phyloP scores from a whole-genome alignment of 2,888 invertebrate species.

The Steinernema scapterisci region DNA sequence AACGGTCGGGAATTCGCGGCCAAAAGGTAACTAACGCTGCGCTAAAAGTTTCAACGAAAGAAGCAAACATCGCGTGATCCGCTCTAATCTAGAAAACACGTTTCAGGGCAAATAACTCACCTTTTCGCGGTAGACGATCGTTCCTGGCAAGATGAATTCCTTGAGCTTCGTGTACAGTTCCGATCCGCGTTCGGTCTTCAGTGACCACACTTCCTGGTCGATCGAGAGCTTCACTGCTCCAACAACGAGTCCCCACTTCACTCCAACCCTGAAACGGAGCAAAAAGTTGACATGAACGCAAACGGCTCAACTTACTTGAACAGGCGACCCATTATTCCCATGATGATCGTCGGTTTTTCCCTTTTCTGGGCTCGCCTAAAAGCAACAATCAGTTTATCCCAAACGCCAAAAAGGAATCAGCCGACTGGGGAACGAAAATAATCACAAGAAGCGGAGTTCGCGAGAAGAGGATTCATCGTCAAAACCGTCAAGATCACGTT shows the following conservation, averaged over 20 bases:
- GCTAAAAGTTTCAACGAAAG: too few species aligned
- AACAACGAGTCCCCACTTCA: conserved; percentile 59
- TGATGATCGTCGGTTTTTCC: background rate
- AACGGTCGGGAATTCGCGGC: too few species aligned
- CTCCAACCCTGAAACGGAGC: conserved; percentile 44
- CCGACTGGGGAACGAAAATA: too few species aligned
- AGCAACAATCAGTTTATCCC: background rate
- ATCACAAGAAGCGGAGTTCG: too few species aligned
- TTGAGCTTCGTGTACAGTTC: conserved; percentile 58
- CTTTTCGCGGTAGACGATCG: conserved; percentile 61
- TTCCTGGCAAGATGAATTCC: conserved; percentile 62
- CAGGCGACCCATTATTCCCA: conserved; percentile 16
- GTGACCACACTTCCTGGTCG: conserved; percentile 63
- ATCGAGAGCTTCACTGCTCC: conserved; percentile 62
- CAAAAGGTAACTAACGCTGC: too few species aligned
- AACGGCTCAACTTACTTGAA: background rate
- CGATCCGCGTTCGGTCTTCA: conserved; percentile 54
- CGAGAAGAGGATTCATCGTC: too few species aligned
- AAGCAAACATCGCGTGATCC: too few species aligned
- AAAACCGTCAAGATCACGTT: too few species aligned
- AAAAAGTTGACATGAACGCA: background rate
- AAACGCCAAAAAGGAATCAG: too few species aligned
- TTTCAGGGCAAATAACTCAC: conserved; percentile 38
- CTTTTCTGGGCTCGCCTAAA: background rate
- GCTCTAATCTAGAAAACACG: conserved; percentile 17